Percentiles rank a stretch among this genome's conserved stretches.
Conservation (phyloP, 2,797 vertebrate genomes). For the Craterocephalus amniculus region DNA sequence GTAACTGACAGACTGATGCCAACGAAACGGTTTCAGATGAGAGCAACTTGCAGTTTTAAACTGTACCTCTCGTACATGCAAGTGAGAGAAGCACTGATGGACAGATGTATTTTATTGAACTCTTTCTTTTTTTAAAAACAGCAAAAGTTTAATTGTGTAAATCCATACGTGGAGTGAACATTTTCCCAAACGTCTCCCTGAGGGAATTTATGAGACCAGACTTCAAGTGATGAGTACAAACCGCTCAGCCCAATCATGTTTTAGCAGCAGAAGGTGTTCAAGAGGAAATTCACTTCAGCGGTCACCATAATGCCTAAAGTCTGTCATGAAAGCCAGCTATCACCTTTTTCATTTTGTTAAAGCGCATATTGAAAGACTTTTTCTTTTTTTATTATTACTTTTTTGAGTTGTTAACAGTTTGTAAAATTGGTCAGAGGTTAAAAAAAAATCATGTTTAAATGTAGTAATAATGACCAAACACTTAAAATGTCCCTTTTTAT, state of each 20-base stretch:
- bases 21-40: conserved; percentile 12
- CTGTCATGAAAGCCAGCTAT: conserved; percentile 70
- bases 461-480: conserved; percentile 33
- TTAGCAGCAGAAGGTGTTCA: conserved; percentile 21
- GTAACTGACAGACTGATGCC: conserved; percentile 47
- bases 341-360: conserved; percentile 45
- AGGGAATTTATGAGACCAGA: conserved; percentile 50
- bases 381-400: conserved; percentile 56
- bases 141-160: conserved; percentile 62
- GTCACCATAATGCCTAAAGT: conserved; percentile 78
- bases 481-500: conserved; percentile 34
- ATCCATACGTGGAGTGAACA: conserved; percentile 48
- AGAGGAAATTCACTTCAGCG: conserved; percentile 59
- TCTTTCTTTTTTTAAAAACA: conserved; percentile 28
- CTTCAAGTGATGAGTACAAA: conserved; percentile 35
- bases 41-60: conserved; percentile 59
- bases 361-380: conserved; percentile 13
- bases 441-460: conserved; percentile 50
- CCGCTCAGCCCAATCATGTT: conserved; percentile 43
- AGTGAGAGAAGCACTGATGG: conserved; percentile 82
- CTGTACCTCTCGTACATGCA: conserved; percentile 74
- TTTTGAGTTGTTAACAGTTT: conserved; percentile 48
- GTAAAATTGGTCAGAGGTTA: conserved; percentile 34
- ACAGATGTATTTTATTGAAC: conserved; percentile 81
- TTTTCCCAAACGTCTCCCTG: conserved; percentile 51